phyloP scores from a whole-genome alignment of 2,797 vertebrate genomes.

The Rhincodon typus region DNA sequence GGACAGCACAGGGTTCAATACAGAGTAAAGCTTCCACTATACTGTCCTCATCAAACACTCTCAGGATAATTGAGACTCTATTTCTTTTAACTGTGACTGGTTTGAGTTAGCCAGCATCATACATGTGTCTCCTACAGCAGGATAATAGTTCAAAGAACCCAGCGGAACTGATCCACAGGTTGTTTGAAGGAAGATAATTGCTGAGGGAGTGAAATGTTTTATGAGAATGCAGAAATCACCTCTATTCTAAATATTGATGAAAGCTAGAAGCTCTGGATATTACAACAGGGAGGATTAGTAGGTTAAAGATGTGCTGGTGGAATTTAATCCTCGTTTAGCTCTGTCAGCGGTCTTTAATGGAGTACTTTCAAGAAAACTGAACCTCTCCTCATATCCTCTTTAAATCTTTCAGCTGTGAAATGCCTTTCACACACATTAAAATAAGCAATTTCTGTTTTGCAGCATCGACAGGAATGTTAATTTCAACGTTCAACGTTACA shows the following conservation, averaged over 20 bases:
- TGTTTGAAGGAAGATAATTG: background rate
- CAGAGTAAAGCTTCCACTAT: background rate
- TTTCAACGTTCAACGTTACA: background rate
- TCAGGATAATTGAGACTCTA: too few relatives aligned
- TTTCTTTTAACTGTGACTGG: background rate
- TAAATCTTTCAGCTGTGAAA: slow-evolving; percentile 34
- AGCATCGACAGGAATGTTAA: background rate
- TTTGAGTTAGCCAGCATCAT: background rate
- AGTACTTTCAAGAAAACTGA: background rate
- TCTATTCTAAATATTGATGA: background rate
- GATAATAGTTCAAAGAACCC: background rate
- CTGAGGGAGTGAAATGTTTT: slow-evolving; percentile 14
- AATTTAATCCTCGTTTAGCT: slow-evolving; percentile 28
- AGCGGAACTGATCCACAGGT: background rate
- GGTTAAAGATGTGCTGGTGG: slow-evolving; percentile 12
- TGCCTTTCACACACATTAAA: slow-evolving; percentile 12
- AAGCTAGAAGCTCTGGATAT: background rate
- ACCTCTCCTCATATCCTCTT: background rate
- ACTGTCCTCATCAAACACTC: too few relatives aligned
- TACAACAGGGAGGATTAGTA: background rate
- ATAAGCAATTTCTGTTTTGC: slow-evolving; percentile 5
- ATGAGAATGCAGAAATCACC: background rate
- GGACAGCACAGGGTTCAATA: background rate
- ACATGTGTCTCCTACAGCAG: background rate
- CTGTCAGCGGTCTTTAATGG: background rate